Base-by-base conservation (phyloP, 2,113 vertebrate species). In the Rhinichthys klamathensis region DNA sequence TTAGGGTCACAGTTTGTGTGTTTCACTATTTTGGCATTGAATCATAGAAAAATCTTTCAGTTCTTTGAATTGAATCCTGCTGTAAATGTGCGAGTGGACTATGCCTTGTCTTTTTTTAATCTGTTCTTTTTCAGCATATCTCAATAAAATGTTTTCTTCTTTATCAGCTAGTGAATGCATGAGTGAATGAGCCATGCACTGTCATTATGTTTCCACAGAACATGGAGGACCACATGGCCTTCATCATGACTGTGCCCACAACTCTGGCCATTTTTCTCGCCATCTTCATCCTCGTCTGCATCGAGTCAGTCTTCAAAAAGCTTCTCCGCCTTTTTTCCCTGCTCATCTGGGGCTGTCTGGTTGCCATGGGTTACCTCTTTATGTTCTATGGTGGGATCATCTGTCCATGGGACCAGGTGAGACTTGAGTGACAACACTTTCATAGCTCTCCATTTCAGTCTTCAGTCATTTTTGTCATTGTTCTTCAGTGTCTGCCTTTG, bases 321-420 rank as follows among this genome's bases (percentile, higher is more conserved):
- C 96, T 99, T 87, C 96, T 99, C 23, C 96, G 96, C 23, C 79
- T 99, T 82, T 99, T 99, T 93, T 99, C 98, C 0, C 87, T 99
- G 90, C 96, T 99, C 58, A 97, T 99, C 90, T 99, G 97, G 97
- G 95, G 95, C 11, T 97, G 97, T 74, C 96, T 99, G 75, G 96
- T 99, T 91, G 96, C 97, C 93, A 98, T 99, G 98, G 98, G 96
- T 90, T 99, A 99, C 94, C 93, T 99, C 89, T 99, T 99, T 90
- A 98, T 99, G 97, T 98, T 98, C 90, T 98, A 97, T 0, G 98
- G 97, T 88, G 97, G 97, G 74, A 96, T 96, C 77, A 94, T 99
- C 91, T 99, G 96, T 89, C 96, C 98, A 4, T 99, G 98, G 98
- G 97, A 99, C 92, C 98, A 99, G 98, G 98, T 99, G 95, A 89